Base-by-base conservation (phyloP, 2,113 vertebrate species). In the Henicopernis longicauda region DNA sequence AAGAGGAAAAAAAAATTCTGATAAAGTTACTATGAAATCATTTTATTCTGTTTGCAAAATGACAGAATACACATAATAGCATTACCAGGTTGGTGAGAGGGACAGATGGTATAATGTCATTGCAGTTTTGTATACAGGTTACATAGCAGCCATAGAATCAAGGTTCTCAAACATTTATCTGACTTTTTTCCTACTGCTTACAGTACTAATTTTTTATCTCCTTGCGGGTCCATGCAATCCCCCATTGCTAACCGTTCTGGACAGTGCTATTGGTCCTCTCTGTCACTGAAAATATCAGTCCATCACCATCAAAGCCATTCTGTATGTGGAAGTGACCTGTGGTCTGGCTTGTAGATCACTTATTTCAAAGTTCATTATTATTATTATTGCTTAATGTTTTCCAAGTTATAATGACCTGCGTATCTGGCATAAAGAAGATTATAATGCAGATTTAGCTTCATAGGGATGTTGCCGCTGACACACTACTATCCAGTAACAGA, bases 121-220 rank as follows among this genome's bases (percentile, higher is more conserved):
- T 10, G 36, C 1, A 7, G 58, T 27, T 34, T n/a, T 32, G 25
- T 31, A 36, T 3, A 20, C 3, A 0, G 59, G 36, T 45, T 63
- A 78, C 0, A 1, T 1, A 44, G 49, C 65, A 11, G 14, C 8
- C 55, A 40, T 0, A 31, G 31, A 32, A 44, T n/a, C 20, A 26
- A 61, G 52, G 52, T n/a, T 61, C 52, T 61, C 45, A 32, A 36
- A 36, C 9, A 9, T 62, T 49, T 61, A 59, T 55, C 76, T 47
- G 38, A 34, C 52, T 27, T 31, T 38, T 57, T 58, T 11, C 44
- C 40, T 44, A 36, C 32, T 44, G 9, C 32, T 63, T 27, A 11
- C 1, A 1, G 47, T 31, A 44, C 44, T 52, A 8, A 16, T 25
- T 61, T 42, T 32, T 31, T 32, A 54, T 15, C 26, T 67, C 54